Conservation (phyloP, 2,113 vertebrate species). For the Oriolus oriolus region DNA sequence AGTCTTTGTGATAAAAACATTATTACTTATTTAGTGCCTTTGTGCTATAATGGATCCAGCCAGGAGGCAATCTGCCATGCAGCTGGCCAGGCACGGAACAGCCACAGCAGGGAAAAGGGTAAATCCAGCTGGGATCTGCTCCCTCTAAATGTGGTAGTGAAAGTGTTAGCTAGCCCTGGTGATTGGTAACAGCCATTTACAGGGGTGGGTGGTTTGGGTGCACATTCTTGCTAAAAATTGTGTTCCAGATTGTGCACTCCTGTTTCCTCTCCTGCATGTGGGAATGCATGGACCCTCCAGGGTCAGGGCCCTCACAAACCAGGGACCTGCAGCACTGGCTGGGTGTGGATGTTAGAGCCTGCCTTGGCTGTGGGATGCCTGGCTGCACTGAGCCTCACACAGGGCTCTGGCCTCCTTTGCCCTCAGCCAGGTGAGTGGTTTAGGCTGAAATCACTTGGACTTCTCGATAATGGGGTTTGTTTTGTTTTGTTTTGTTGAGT, state of each 20-base stretch:
- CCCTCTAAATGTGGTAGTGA: background rate
- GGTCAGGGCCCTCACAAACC: background rate
- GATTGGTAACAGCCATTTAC: background rate
- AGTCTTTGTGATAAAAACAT: background rate
- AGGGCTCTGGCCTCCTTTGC: background rate
- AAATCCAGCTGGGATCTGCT: background rate
- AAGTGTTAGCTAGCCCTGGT: background rate
- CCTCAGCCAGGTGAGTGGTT: background rate
- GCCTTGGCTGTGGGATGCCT: no score
- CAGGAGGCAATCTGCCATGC: background rate
- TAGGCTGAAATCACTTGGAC: background rate
- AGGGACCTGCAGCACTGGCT: rapidly evolving
- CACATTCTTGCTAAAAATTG: background rate
- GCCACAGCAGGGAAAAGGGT: background rate
- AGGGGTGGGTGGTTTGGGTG: background rate
- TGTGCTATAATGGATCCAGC: background rate
- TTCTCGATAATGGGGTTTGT: background rate
- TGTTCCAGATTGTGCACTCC: rapidly evolving
- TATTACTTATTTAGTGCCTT: background rate
- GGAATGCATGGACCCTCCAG: rapidly evolving
- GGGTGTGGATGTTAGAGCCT: background rate
- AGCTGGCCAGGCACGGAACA: background rate
- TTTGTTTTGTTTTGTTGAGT: background rate
- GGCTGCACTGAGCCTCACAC: background rate
- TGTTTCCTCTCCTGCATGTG: background rate